Percentiles rank a stretch among this genome's conserved stretches.
These are phyloP conservation scores for Phasianus colchicus DNA, from an alignment of 2,113 vertebrate species.

Conservation along the genomic window DNA sequence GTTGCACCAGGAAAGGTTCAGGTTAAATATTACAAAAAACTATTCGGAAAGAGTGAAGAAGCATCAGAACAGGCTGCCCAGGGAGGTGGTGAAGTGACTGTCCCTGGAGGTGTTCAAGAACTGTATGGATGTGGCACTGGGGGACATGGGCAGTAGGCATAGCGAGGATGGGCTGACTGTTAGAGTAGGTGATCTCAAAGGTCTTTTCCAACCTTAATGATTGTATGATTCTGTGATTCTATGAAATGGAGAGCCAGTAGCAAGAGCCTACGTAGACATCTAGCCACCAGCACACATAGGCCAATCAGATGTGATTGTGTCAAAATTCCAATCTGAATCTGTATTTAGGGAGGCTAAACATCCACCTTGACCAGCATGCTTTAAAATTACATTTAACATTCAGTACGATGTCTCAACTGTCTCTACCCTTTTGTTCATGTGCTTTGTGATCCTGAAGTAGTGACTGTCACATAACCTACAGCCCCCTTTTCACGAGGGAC, in stretches of 20 bases:
- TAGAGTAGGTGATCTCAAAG: too few relatives aligned
- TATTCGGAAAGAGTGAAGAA: too few relatives aligned
- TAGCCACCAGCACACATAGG: background rate
- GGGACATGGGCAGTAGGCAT: too few relatives aligned
- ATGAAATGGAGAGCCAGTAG: background rate
- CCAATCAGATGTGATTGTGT: background rate
- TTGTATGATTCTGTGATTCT: too few relatives aligned
- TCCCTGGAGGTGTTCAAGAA: too few relatives aligned
- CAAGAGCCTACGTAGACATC: background rate
- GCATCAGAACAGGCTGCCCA: too few relatives aligned
- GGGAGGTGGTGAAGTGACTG: too few relatives aligned
- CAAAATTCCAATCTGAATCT: background rate
- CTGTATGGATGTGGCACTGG: too few relatives aligned
- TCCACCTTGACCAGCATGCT: background rate
- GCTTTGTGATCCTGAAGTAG: background rate
- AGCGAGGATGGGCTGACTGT: too few relatives aligned
- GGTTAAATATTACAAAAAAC: too few relatives aligned
- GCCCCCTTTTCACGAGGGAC: background rate
- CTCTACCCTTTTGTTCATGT: accelerated
- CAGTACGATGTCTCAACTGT: accelerated
- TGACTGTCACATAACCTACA: background rate
- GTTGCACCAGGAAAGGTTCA: too few relatives aligned
- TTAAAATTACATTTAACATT: background rate
- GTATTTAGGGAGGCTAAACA: background rate
- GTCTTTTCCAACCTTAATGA: too few relatives aligned